Base-by-base conservation (phyloP, 37 sponge, comb jelly and placozoan genomes). In the Aphrocallistes beatrix region DNA sequence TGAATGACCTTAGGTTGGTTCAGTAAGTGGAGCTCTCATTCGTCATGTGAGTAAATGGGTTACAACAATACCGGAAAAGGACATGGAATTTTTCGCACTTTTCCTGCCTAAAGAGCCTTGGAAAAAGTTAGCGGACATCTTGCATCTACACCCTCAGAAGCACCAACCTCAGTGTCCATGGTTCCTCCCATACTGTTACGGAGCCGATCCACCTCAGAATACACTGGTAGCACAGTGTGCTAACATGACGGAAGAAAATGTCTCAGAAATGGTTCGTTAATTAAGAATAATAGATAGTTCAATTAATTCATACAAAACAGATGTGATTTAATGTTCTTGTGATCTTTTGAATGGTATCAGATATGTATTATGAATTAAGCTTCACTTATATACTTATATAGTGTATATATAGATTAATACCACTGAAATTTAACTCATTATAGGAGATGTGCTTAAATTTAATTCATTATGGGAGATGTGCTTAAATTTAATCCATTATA, bases 141-240 rank as follows among this genome's bases (percentile, higher is more conserved):
- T 60, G n/a, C 75, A 60, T 30, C 34, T 60, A 13, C 75, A 60
- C n/a, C 75, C 75, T 25, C 75, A 60, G 34, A 60, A 60, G 75
- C 75, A 60, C n/a, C 75, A 60, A 60, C 75, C 75, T 60, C 75
- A 60, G 34, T 60, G 75, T 60, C 75, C 75, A 60, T 60, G 75
- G 75, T 60, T 60, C 75, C 75, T 60, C 28, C 75, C 75, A 25
- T 30, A 60, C 75, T 60, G 75, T 30, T 60, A 60, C 75, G 75
- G 75, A 1, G n/a, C 10, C 28, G 75, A 60, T 3, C 28, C 75
- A 19, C 75, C 75, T 19, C 75, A 19, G 10, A 60, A 60, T 30
- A 60, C 75, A 60, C 75, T 60, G 3, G 75, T 60, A 60, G 75
- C 75, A 13, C 75, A 60, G 34, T 60, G 75, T 28, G 25, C 75